Evolutionary conservation across 2,888 invertebrate genomes (phyloP).

Genomic region (Cosmopolites sordidus): DNA sequence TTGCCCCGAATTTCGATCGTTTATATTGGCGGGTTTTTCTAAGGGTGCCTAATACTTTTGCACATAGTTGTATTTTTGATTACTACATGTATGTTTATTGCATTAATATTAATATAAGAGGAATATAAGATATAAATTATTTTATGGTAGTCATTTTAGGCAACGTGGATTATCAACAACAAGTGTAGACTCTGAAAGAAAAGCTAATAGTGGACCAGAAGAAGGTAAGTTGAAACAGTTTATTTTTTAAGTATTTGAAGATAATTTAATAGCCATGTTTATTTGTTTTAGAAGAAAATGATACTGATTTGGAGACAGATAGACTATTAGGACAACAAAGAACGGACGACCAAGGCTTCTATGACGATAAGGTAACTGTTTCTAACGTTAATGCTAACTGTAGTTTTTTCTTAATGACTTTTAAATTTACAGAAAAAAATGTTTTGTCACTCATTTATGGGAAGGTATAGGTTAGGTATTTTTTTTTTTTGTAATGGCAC

Average conservation of each 20-base stretch:
- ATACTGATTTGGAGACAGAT: conserved; percentile 97
- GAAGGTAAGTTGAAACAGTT: conserved; percentile 45
- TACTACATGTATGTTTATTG: no score
- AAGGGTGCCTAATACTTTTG: no score
- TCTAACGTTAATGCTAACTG: background rate
- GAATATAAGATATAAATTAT: background rate
- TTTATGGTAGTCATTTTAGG: conserved; percentile 43
- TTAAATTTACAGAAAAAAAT: background rate
- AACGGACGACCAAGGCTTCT: conserved; percentile 89
- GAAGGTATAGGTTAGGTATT: no score
- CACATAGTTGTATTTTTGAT: no score
- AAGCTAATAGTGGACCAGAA: conserved; percentile 61
- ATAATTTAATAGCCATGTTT: background rate
- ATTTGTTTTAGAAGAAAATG: conserved; percentile 70
- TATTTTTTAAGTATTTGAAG: background rate
- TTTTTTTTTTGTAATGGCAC: no score
- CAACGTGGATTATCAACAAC: conserved; percentile 54
- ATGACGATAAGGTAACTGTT: conserved; percentile 71
- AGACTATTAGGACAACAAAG: conserved; percentile 89
- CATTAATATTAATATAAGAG: no score
- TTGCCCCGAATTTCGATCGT: no score
- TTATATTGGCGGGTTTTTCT: no score
- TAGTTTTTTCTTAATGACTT: background rate
- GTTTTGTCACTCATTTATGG: no score
- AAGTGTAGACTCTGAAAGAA: conserved; percentile 61